Evolutionary conservation across 2,797 vertebrate species (phyloP), one percentile per base, ranked within the genome.

Genomic region (Labeo calbasu): DNA sequence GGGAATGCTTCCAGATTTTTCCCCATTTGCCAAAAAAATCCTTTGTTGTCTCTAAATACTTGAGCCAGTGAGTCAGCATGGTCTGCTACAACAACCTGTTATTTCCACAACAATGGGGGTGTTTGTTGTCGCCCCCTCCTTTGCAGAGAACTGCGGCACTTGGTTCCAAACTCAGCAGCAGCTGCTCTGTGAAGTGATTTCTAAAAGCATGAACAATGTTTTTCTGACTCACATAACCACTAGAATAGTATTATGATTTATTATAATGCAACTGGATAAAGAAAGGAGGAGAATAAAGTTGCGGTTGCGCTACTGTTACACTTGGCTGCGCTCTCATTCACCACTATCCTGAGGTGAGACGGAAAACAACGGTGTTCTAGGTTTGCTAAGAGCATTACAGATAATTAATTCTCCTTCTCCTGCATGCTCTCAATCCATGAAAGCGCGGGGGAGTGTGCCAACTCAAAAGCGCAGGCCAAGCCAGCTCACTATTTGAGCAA

Each of bases 341-440:
- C 63, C 43, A 69, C 77, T 86, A 72, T 83, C 78, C 84, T 78
- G 68, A 88, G 69, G 79, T 36, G 50, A 88, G 82, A 81, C 51
- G 12, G 57, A 48, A 46, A 87, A 86, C 85, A 77, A 75, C 0
- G 1, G 46, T 28, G 87, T 87, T 90, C 87, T 77, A 69, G 84
- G 86, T 85, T 84, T 85, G 85, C 87, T 93, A 93, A 94, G 90
- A 93, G 93, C 91, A 93, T 95, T 94, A 93, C 14, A 68, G 43
- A 85, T 84, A 85, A 93, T 93, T 93, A 91, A 90, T 90, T 89
- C 84, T 84, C 69, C 86, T 75, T 91, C 91, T 90, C 89, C 90
- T 90, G 90, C 63, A 89, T 50, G 69, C 53, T 73, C 87, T 84
- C 91, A 94, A 94, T 93, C 92, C 63, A 66, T 69, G 21, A 28